These are phyloP conservation scores for Lamellibrachia satsuma DNA, from an alignment of 2,888 invertebrate genomes.

Conservation along the genomic window DNA sequence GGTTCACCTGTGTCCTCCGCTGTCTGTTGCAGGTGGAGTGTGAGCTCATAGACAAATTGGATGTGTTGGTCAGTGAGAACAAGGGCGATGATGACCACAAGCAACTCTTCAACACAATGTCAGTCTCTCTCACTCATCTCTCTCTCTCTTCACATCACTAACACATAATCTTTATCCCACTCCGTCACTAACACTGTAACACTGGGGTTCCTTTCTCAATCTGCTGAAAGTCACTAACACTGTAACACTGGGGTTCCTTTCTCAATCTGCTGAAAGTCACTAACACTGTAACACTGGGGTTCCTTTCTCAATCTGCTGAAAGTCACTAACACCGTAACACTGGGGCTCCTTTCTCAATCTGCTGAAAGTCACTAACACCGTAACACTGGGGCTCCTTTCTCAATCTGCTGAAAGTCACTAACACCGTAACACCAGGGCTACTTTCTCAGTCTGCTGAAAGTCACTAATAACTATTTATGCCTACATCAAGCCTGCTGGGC, in stretches of 20 bases:
- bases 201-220: not conserved
- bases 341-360: not conserved
- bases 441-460: not conserved
- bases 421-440: not conserved
- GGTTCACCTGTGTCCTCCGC: not conserved
- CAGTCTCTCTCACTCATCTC: conserved; percentile 69
- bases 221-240: not conserved
- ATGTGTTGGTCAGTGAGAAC: conserved; percentile 89
- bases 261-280: not conserved
- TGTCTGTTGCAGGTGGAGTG: conserved; percentile 78
- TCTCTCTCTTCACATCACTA: not conserved
- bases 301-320: not conserved
- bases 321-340: not conserved
- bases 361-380: not conserved
- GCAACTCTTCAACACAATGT: conserved; percentile 94
- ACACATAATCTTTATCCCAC: not conserved
- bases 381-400: not conserved
- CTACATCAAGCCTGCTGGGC: not conserved
- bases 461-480: not conserved
- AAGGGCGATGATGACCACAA: conserved; percentile 94
- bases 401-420: not conserved
- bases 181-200: not conserved
- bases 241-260: not conserved
- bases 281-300: not conserved
- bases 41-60: conserved; percentile 91